Evolutionary conservation across 2,113 vertebrate species (phyloP).

Genomic region (Octodon degus): DNA sequence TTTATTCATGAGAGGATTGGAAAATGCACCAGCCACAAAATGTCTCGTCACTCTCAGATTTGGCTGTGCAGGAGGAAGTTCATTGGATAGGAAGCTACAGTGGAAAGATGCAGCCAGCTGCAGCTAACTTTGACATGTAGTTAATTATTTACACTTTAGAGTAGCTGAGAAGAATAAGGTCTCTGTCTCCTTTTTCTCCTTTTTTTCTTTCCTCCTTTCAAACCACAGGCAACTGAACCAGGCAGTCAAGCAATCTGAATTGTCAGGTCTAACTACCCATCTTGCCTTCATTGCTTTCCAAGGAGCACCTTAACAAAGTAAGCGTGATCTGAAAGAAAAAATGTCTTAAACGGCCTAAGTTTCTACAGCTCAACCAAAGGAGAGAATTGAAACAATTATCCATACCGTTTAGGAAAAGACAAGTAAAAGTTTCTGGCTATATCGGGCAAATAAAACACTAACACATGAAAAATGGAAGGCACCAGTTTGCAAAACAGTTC

Average conservation of each 20-base stretch:
- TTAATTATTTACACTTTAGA: conserved; percentile 52
- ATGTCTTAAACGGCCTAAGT: background rate
- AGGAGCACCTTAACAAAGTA: background rate
- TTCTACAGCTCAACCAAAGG: background rate
- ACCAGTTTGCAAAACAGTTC: conserved; percentile 25
- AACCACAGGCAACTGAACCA: background rate
- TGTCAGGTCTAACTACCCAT: background rate
- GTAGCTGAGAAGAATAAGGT: background rate
- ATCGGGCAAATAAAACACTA: conserved; percentile 52
- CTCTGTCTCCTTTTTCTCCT: background rate
- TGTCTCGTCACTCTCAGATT: background rate
- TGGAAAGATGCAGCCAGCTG: background rate
- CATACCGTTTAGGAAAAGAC: conserved; percentile 42
- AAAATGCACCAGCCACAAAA: background rate
- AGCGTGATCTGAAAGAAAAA: conserved; percentile 44
- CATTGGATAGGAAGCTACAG: background rate
- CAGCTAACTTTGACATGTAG: background rate
- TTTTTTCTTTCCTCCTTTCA: background rate
- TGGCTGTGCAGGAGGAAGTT: background rate
- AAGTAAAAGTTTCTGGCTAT: conserved; percentile 31
- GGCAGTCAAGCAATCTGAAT: background rate
- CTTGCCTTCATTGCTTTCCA: conserved; percentile 23
- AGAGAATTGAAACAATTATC: conserved; percentile 53
- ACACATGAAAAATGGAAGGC: conserved; percentile 28
- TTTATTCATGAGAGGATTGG: background rate